Percentiles rank a stretch among this genome's conserved stretches.
phyloP scores from a whole-genome alignment of 35 echinoderm and acorn worm genomes.

The Lytechinus pictus region DNA sequence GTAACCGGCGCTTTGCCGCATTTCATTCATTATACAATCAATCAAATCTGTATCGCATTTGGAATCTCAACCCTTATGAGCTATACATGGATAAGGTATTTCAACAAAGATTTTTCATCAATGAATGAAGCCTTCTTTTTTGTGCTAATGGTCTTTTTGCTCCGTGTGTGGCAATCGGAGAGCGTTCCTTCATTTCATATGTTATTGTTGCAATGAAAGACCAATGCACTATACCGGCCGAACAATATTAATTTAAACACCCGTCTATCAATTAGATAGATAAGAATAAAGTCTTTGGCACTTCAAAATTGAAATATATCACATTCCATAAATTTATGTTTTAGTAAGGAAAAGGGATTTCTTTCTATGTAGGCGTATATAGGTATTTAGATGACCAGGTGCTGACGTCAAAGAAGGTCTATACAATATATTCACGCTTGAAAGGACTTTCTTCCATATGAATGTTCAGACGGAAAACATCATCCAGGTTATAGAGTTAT shows the following conservation, averaged over 20 bases:
- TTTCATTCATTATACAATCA: background rate
- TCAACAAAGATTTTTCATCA: background rate
- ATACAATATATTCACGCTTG: too few species aligned
- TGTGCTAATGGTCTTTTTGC: background rate
- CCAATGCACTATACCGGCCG: background rate
- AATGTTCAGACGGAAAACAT: too few species aligned
- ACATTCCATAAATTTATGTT: background rate
- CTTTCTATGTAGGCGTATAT: too few species aligned
- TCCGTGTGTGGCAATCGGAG: background rate
- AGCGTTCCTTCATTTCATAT: background rate
- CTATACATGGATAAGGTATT: background rate
- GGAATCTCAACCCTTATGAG: background rate
- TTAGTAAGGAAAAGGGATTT: too few species aligned
- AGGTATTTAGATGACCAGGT: too few species aligned
- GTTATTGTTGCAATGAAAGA: background rate
- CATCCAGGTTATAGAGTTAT: too few species aligned
- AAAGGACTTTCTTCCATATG: too few species aligned
- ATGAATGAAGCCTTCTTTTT: background rate
- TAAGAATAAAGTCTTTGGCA: background rate
- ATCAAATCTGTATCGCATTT: conserved; percentile 18
- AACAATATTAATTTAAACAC: background rate
- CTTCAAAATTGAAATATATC: background rate
- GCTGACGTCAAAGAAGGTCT: too few species aligned
- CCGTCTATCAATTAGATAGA: background rate
- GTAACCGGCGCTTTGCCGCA: background rate